Percentiles rank a stretch among this genome's conserved stretches.
These are phyloP conservation scores for Rhagoletis zephyria DNA, from an alignment of 1,140 invertebrate genomes.

Conservation along the genomic window DNA sequence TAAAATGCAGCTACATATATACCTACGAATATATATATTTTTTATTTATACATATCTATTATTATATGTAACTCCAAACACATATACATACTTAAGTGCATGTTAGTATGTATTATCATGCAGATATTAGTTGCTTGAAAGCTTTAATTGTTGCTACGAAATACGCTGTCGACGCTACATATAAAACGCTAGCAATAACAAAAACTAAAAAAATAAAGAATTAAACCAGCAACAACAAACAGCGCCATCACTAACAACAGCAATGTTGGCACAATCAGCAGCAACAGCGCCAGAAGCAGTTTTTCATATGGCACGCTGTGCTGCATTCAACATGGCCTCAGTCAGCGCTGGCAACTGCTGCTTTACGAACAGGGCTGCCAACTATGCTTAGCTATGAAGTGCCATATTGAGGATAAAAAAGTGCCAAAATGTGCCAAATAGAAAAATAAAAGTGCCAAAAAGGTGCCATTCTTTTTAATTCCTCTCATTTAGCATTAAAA, in stretches of 20 bases:
- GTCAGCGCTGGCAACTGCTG: not conserved
- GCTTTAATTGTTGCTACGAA: conserved; percentile 35
- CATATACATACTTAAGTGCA: not conserved
- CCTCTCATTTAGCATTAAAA: too few relatives aligned
- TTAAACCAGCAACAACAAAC: not conserved
- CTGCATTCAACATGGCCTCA: conserved; percentile 7
- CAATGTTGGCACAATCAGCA: not conserved
- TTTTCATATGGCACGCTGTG: not conserved
- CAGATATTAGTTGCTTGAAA: conserved; percentile 47
- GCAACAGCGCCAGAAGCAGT: conserved; percentile 18
- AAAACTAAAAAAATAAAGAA: not conserved
- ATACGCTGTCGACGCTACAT: conserved; percentile 27
- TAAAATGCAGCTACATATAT: conserved; percentile 10
- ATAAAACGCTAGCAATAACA: not conserved
- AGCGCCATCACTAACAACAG: conserved; percentile 5
- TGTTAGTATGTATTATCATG: not conserved
- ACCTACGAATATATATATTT: too few relatives aligned
- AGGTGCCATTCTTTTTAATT: too few relatives aligned
- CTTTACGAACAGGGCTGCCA: not conserved
- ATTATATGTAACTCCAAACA: not conserved
- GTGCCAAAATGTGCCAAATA: too few relatives aligned
- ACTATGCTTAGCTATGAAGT: too few relatives aligned
- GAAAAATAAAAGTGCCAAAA: too few relatives aligned
- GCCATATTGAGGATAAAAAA: too few relatives aligned
- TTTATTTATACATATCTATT: not conserved